Base-by-base conservation (phyloP, 1,140 invertebrate species). In the Drosophila persimilis region DNA sequence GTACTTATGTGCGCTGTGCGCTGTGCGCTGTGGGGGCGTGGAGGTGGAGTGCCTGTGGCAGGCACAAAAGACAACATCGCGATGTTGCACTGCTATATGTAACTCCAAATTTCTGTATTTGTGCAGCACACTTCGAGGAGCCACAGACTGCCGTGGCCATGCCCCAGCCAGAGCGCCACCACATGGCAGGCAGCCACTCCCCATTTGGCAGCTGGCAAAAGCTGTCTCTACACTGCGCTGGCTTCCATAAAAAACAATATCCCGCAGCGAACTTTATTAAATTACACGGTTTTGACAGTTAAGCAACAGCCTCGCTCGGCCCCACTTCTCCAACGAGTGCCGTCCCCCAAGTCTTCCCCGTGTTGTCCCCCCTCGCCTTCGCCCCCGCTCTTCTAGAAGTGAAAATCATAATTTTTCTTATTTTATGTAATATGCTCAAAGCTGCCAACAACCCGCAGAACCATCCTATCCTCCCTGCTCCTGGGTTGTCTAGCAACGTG, bases 211-310 rank as follows among this genome's bases (percentile, higher is more conserved):
- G 73, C 77, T 80, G 77, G 71, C 77, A 80, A 80, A 75, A 74
- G 61, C 66, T 65, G 54, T 62, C 62, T 66, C 46, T 64, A 46
- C 57, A 65, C 54, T 74, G 73, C 61, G 74, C 60, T 61, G 63
- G 73, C 81, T 74, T 57, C 62, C 54, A 63, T 64, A 61, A 71
- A 74, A 69, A 79, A 90, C 77, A 90, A 89, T 90, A 90, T 90
- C 88, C 88, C 83, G 89, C 89, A 72, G 88, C 74, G 88, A 90
- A 90, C 89, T 90, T 90, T 90, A 90, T 90, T 90, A 90, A 90
- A 90, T 90, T 90, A 90, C 89, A 88, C 80, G 73, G 86, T 90
- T 90, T 90, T 90, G 81, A 90, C 88, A 88, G 88, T 86, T 86
- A 86, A 81, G 83, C 81, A 85, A 85, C 69, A 73, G 59, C 54